Conservation (phyloP, 2,888 invertebrate genomes). For the Pheosia tremula region DNA sequence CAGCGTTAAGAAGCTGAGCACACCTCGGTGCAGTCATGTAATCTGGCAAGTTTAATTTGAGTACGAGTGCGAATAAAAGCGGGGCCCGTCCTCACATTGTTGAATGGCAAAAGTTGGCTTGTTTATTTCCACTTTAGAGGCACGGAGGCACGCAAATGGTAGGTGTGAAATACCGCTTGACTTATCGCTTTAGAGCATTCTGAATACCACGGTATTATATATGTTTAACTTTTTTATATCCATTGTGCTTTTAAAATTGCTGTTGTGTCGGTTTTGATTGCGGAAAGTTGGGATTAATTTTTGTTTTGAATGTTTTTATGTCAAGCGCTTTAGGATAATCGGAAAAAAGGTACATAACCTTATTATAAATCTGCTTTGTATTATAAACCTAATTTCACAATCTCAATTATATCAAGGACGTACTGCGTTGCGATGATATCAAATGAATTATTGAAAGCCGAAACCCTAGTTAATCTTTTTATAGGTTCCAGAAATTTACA, state of each 20-base stretch:
- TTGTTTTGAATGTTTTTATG: background rate
- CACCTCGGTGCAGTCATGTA: slow-evolving; percentile 49
- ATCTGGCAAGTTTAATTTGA: slow-evolving; percentile 63
- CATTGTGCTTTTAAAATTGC: slow-evolving; percentile 18
- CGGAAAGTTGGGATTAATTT: background rate
- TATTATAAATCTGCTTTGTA: slow-evolving; percentile 28
- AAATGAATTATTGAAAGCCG: slow-evolving; percentile 57
- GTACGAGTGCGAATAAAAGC: slow-evolving; percentile 57
- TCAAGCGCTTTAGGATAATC: too few species aligned
- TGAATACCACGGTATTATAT: slow-evolving; percentile 31
- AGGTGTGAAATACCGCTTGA: slow-evolving; percentile 61
- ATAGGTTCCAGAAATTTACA: slow-evolving; percentile 56
- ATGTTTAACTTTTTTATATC: slow-evolving; percentile 35
- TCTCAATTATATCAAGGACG: slow-evolving; percentile 33
- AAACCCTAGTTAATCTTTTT: slow-evolving; percentile 59
- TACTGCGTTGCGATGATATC: slow-evolving; percentile 53
- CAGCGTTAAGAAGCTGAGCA: slow-evolving; percentile 23
- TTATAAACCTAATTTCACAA: background rate
- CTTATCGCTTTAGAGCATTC: slow-evolving; percentile 46
- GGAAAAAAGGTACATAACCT: too few species aligned
- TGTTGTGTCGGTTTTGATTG: slow-evolving; percentile 3
- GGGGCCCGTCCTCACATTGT: slow-evolving; percentile 48
- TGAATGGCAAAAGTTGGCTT: slow-evolving; percentile 73
- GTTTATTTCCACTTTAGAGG: slow-evolving; percentile 70
- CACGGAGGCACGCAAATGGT: slow-evolving; percentile 60